Percentiles rank a stretch among this genome's conserved stretches.
These are phyloP conservation scores for Perccottus glenii DNA, from an alignment of 2,113 vertebrate genomes.

Conservation along the genomic window DNA sequence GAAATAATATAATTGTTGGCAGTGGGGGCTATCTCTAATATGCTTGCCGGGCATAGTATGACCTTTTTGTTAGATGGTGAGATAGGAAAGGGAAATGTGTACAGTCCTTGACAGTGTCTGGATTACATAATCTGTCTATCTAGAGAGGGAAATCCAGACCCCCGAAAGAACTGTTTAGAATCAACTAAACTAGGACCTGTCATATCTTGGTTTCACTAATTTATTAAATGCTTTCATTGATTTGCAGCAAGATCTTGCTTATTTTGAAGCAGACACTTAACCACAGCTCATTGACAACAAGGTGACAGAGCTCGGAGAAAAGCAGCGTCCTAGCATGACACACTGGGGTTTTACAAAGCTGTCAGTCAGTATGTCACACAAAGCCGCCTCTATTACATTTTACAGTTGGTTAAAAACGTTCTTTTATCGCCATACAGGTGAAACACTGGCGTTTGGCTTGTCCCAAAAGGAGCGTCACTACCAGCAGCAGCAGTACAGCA, in stretches of 20 bases:
- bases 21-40: slow-evolving; percentile 3
- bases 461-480: slow-evolving; percentile 43
- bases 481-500: slow-evolving; percentile 5
- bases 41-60: background rate
- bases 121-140: background rate
- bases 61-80: background rate
- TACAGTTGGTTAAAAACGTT: background rate
- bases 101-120: slow-evolving; percentile 5
- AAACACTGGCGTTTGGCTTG: slow-evolving; percentile 30
- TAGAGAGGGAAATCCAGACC: background rate
- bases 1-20: no score
- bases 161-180: background rate
- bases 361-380: background rate
- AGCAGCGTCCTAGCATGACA: slow-evolving; percentile 8
- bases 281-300: slow-evolving; percentile 2
- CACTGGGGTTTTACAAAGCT: background rate
- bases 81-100: background rate
- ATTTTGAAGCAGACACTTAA: background rate
- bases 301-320: background rate
- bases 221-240: background rate
- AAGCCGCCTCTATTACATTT: background rate
- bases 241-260: no score
- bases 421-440: slow-evolving; percentile 19
- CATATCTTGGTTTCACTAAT: background rate
- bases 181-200: background rate